Evolutionary conservation across 2,797 vertebrate genomes (phyloP).

Genomic region (Takifugu ocellatus): DNA sequence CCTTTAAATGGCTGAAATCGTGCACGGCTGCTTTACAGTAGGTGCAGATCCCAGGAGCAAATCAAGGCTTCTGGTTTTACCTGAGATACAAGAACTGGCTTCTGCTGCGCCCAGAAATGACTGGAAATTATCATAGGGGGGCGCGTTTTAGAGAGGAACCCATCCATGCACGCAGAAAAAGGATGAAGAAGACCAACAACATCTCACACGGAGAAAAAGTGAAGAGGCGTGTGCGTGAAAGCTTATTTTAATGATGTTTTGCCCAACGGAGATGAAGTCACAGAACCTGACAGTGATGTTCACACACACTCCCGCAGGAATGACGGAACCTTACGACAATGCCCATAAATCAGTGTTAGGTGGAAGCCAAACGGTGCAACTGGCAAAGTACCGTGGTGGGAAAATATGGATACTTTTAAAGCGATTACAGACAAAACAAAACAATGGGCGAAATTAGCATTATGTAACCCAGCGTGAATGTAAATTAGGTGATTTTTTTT

Average conservation of each 20-base stretch:
- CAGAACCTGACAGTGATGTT: constrained; percentile 12
- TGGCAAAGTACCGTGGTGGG: constrained; percentile 4
- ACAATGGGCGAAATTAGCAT: constrained; percentile 4
- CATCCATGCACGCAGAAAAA: constrained; percentile 13
- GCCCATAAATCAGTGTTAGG: constrained; percentile 32
- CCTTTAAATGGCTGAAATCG: constrained; percentile 43
- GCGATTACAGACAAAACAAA: constrained; percentile 4
- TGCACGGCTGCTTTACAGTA: constrained; percentile 32
- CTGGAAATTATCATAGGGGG: constrained; percentile 24
- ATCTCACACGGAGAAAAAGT: constrained; percentile 12
- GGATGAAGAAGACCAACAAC: constrained; percentile 9
- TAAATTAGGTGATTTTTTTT: constrained; percentile 45
- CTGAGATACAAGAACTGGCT: constrained; percentile 21
- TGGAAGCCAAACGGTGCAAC: constrained; percentile 4
- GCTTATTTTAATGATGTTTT: constrained; percentile 24
- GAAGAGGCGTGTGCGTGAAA: constrained; percentile 11
- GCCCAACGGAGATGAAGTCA: constrained; percentile 6
- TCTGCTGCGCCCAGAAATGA: constrained; percentile 26
- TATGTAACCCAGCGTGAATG: constrained; percentile 23
- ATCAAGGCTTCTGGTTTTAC: constrained; percentile 46
- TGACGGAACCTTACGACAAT: constrained; percentile 13
- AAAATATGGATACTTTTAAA: constrained; percentile 19
- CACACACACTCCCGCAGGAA: constrained; percentile 27
- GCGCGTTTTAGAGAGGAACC: background rate
- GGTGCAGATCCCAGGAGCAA: constrained; percentile 45